Evolutionary conservation across 2,888 invertebrate genomes (phyloP), one percentile per base, ranked within the genome.

Genomic region (Galerucella pusilla): DNA sequence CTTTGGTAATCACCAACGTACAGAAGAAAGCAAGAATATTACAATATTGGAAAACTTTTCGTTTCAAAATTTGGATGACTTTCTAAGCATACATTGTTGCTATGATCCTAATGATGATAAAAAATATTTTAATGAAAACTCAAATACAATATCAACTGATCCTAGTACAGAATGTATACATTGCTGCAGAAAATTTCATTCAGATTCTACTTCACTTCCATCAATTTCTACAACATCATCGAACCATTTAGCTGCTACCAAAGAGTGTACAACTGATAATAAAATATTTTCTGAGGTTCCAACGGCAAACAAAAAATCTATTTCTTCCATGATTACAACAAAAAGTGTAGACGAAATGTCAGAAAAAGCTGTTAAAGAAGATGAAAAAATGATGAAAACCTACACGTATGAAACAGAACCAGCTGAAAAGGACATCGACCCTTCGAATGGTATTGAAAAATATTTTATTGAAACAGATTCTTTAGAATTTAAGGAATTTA

Each of bases 401-500:
- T 46, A 63, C n/a, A 28, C 25, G 14, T 57, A 59, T 14, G 25
- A 14, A 12, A 68, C 11, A 45, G 68, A 60, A 68, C 4, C 25
- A 28, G n/a, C 45, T 66, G 46, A 46, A 28, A 70, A 46, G 61
- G 57, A 57, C 11, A 1, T 57, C 16, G 67, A 54, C 52, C 57
- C 25, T 35, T 14, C 28, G 54, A 63, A 46, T 46, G 35, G 61
- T 9, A 46, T 20, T 28, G 54, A 49, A 10, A 14, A 64, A 52
- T 72, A 72, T 69, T 77, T 77, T 59, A 20, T 63, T 9, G 68
- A 72, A 16, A 60, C 60, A 14, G 83, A 84, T 79, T 75, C 82
- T 0, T 16, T 68, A 3, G 81, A 83, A 59, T 86, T 85, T 75
- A 81, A 59, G 12, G 79, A 84, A 61, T 87, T 88, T 78, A 83